phyloP scores from a whole-genome alignment of 1,140 invertebrate genomes.

The Solen grandis region DNA sequence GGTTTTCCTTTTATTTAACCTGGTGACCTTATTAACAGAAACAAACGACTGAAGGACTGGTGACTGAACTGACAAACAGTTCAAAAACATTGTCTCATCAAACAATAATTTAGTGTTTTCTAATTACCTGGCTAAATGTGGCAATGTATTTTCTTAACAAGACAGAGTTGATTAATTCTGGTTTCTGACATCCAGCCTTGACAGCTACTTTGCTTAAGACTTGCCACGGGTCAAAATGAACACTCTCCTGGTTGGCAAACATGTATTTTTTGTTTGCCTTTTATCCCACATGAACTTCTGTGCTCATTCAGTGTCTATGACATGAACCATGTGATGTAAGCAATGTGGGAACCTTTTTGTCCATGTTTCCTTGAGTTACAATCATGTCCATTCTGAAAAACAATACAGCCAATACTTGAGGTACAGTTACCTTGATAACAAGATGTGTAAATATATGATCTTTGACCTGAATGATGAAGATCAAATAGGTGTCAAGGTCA shows the following conservation, averaged over 20 bases:
- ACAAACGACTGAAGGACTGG: too few relatives aligned
- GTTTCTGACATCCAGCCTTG: too few relatives aligned
- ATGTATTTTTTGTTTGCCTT: conserved; percentile 16
- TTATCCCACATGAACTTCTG: conserved; percentile 27
- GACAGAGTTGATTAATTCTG: conserved; percentile 26
- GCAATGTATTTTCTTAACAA: conserved; percentile 24
- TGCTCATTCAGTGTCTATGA: too few relatives aligned
- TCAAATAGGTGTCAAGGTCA: too few relatives aligned
- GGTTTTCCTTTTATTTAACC: too few relatives aligned
- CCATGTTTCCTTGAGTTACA: too few relatives aligned
- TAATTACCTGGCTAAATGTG: too few relatives aligned
- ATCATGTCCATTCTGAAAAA: too few relatives aligned
- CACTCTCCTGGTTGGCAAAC: conserved; percentile 25
- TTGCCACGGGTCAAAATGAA: conserved; percentile 11
- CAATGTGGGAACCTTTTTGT: conserved; percentile 22
- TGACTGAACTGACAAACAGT: too few relatives aligned
- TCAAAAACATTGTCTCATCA: neutral
- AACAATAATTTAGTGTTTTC: too few relatives aligned
- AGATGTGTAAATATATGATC: conserved; percentile 17
- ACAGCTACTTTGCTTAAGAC: conserved; percentile 5
- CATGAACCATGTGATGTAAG: conserved; percentile 21
- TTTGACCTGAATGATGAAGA: too few relatives aligned
- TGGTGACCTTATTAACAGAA: too few relatives aligned
- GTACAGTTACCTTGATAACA: conserved; percentile 21
- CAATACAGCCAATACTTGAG: conserved; percentile 25